Percentiles rank a stretch among this genome's conserved stretches.
These are phyloP conservation scores for Lochmaea crataegi DNA, from an alignment of 2,888 invertebrate species.

Conservation along the genomic window DNA sequence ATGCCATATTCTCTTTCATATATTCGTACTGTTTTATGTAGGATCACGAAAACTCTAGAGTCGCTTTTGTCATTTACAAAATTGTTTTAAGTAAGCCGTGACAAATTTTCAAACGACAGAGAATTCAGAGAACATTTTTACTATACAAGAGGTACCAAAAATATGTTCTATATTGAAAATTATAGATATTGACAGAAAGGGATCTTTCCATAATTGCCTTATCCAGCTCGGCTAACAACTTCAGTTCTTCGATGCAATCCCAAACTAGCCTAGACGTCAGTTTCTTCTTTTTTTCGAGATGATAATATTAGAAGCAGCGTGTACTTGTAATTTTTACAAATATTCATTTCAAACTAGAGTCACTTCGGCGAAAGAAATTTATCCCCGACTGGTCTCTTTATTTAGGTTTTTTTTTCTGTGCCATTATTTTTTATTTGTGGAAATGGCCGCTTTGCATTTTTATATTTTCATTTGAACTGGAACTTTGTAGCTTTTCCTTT, in stretches of 20 bases:
- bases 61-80: slow-evolving; percentile 5
- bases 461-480: slow-evolving; percentile 30
- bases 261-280: no score
- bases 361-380: neutral
- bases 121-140: neutral
- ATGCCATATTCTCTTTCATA: slow-evolving; percentile 3
- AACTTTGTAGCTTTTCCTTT: slow-evolving; percentile 32
- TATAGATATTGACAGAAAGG: no score
- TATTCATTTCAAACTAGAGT: neutral
- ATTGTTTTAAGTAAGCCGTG: neutral
- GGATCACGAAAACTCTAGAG: slow-evolving; percentile 4
- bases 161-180: no score
- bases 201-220: no score
- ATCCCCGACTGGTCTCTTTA: neutral
- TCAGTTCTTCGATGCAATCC: no score
- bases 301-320: no score
- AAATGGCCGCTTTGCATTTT: slow-evolving; percentile 33
- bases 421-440: slow-evolving; percentile 30
- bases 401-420: slow-evolving; percentile 20
- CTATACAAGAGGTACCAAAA: no score
- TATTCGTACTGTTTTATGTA: slow-evolving; percentile 4
- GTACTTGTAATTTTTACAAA: neutral
- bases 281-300: no score
- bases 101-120: slow-evolving; percentile 1
- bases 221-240: no score